Percentiles rank a stretch among this genome's conserved stretches.
phyloP scores from a whole-genome alignment of 1,140 invertebrate species.

The Atta colombica region DNA sequence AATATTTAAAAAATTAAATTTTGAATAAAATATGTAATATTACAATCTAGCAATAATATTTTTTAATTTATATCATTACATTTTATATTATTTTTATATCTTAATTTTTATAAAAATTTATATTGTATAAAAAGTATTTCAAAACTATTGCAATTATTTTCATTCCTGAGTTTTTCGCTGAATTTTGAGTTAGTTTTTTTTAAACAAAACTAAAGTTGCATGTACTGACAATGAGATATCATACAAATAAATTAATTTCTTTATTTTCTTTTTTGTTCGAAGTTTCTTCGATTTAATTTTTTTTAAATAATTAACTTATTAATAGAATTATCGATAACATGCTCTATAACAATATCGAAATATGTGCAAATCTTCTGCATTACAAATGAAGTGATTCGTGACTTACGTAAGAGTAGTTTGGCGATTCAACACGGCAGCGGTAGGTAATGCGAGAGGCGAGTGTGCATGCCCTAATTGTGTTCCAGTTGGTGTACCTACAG shows the following conservation, averaged over 20 bases:
- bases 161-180: not conserved
- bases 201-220: not conserved
- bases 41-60: constrained; percentile 3
- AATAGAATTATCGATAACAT: not conserved
- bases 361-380: not conserved
- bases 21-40: not conserved
- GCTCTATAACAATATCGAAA: not conserved
- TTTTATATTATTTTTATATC: not conserved
- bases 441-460: constrained; percentile 84
- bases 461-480: constrained; percentile 83
- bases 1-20: not conserved
- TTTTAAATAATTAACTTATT: not conserved
- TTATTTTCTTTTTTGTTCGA: not conserved
- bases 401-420: constrained; percentile 85
- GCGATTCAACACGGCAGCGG: constrained; percentile 84
- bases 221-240: not conserved
- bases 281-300: not conserved
- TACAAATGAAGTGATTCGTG: constrained; percentile 6
- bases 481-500: constrained; percentile 78
- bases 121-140: not conserved
- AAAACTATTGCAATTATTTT: not conserved
- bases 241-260: not conserved
- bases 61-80: no score
- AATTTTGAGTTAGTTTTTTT: not conserved
- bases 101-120: not conserved